Evolutionary conservation across 2,113 vertebrate species (phyloP), one percentile per base, ranked within the genome.

Genomic region (Carettochelys insculpta): DNA sequence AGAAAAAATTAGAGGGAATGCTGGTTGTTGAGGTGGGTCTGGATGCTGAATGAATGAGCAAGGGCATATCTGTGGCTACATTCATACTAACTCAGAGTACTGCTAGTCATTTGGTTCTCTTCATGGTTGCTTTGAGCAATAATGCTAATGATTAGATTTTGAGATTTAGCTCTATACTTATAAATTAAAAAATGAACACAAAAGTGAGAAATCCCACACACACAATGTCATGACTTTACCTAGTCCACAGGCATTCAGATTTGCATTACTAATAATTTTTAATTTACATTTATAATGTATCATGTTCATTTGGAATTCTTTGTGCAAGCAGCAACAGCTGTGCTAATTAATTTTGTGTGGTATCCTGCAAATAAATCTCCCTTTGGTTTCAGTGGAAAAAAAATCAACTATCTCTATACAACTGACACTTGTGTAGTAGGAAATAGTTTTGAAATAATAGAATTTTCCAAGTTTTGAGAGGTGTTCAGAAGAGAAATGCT

Each of bases 221-320:
- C 77, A 91, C 77, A 92, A 71, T 96, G 81, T 88, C 92, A 86
- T 92, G 94, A 86, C 90, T 95, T 92, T 87, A 92, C 71, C 79
- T 53, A 89, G 77, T 76, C 85, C 92, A n/a, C 86, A 94, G 76
- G 87, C 87, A 95, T 94, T 92, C 93, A 89, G 56, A 92, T 95
- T 92, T 96, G 86, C 84, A 94, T 95, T 96, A 95, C 95, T 94
- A 94, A 96, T 96, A 82, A 96, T 88, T 96, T 97, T 92, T 93
- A 92, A 96, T 97, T 97, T 95, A 95, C 95, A 96, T 97, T 96
- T 96, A 95, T 96, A 92, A 89, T 50, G 73, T 73, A 87, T 87
- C 92, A 87, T 83, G 83, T 93, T 96, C 83, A 96, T 97, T 95
- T 94, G 86, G 92, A 95, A 97, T 97, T 96, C 96, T 94, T 92